Evolutionary conservation across 2,888 invertebrate genomes (phyloP).

Genomic region (Caenorhabditis sp.): DNA sequence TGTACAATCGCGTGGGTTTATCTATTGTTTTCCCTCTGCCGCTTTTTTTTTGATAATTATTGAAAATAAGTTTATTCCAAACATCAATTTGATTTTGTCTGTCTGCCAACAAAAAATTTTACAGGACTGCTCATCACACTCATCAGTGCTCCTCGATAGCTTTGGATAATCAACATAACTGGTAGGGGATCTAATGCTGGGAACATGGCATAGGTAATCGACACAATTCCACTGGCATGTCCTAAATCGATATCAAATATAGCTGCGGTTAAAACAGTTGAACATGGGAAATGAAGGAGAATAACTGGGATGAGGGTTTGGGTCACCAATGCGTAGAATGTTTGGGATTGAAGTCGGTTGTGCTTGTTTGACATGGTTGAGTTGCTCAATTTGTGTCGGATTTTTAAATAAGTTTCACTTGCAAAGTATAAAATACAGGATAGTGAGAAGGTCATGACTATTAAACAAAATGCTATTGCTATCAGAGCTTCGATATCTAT

Average conservation of each 20-base stretch:
- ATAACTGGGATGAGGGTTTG: not conserved
- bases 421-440: not conserved
- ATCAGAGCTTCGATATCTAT: not conserved
- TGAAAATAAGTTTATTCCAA: too few species aligned
- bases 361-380: not conserved
- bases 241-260: constrained; percentile 10
- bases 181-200: not conserved
- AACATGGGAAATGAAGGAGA: constrained; percentile 3
- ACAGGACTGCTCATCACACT: not conserved
- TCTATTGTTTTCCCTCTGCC: too few species aligned
- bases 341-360: not conserved
- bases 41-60: too few species aligned
- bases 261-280: constrained; percentile 23
- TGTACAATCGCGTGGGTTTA: too few species aligned
- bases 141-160: not conserved
- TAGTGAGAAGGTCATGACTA: not conserved
- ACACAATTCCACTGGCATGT: not conserved
- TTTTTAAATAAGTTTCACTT: not conserved
- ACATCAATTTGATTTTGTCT: too few species aligned
- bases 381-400: not conserved
- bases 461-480: not conserved
- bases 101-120: not conserved
- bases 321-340: too few species aligned
- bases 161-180: not conserved
- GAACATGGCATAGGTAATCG: not conserved